Conservation (phyloP, 2,113 vertebrate genomes). For the Amia ocellicauda region DNA sequence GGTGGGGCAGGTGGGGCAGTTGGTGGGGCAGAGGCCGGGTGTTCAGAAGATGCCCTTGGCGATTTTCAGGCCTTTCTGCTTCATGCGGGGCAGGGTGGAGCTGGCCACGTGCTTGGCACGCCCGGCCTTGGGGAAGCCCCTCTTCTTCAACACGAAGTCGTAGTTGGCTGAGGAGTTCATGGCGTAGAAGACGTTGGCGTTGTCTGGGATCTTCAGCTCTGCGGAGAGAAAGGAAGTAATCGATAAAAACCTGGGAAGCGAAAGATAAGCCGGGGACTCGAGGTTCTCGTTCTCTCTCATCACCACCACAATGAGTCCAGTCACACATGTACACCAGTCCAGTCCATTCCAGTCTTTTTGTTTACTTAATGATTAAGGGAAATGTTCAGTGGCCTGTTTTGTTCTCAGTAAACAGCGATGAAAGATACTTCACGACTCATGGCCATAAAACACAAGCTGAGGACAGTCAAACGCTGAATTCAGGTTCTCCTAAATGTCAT, state of each 20-base stretch:
- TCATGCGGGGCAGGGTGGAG: slow-evolving; percentile 93
- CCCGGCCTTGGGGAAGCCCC: slow-evolving; percentile 71
- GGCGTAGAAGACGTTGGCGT: slow-evolving; percentile 96
- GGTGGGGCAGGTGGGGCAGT: background rate
- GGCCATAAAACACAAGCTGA: too few species aligned
- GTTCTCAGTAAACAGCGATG: too few species aligned
- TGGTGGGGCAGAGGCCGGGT: background rate
- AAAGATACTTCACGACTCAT: too few species aligned
- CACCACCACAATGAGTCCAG: too few species aligned
- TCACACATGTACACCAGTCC: too few species aligned
- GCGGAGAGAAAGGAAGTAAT: background rate
- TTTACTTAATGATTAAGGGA: too few species aligned
- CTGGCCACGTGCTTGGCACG: slow-evolving; percentile 87
- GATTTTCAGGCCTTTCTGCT: slow-evolving; percentile 95
- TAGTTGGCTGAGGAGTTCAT: slow-evolving; percentile 98
- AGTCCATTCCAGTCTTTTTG: too few species aligned
- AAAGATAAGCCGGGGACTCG: too few species aligned
- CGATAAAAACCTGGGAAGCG: background rate
- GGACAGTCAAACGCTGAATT: too few species aligned
- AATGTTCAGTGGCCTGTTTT: too few species aligned
- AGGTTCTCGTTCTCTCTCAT: too few species aligned
- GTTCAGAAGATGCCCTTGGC: slow-evolving; percentile 96
- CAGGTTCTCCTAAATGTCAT: too few species aligned
- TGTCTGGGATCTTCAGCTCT: slow-evolving; percentile 96
- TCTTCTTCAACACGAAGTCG: slow-evolving; percentile 91